Evolutionary conservation across 2,888 invertebrate genomes (phyloP).

Genomic region (Cotesia congregata): DNA sequence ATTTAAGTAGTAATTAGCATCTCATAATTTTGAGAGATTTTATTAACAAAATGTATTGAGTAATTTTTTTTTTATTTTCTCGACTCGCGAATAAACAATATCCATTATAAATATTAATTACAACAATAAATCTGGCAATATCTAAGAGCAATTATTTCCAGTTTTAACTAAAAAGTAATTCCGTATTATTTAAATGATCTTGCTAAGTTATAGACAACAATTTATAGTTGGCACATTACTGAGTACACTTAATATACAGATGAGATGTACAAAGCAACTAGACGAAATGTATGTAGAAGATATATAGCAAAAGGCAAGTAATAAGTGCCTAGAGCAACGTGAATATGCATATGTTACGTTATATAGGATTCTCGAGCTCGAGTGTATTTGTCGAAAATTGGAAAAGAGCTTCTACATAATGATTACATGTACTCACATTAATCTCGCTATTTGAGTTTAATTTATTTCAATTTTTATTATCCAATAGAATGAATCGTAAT

Average conservation of each 20-base stretch:
- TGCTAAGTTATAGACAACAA: neutral
- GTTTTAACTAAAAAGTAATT: no score
- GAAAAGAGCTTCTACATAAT: conserved; percentile 2
- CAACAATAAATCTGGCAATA: no score
- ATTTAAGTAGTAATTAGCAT: no score
- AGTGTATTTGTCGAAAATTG: conserved; percentile 16
- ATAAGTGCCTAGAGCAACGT: conserved; percentile 8
- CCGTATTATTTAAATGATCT: neutral
- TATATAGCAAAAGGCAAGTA: conserved; percentile 7
- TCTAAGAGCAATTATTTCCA: no score
- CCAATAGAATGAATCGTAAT: neutral
- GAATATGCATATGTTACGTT: conserved; percentile 14
- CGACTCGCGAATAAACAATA: no score
- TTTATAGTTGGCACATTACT: neutral
- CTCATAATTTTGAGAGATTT: no score
- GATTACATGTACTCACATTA: neutral
- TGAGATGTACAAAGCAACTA: neutral
- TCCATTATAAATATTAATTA: no score
- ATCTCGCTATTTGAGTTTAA: neutral
- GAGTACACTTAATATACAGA: neutral
- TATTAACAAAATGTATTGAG: no score
- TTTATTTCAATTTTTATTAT: neutral
- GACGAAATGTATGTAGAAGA: conserved; percentile 5
- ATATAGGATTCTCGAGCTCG: neutral
- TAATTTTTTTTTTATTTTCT: no score